Evolutionary conservation across 1,140 invertebrate genomes (phyloP).

Genomic region (Pachyrhynchus sulphureomaculatus): DNA sequence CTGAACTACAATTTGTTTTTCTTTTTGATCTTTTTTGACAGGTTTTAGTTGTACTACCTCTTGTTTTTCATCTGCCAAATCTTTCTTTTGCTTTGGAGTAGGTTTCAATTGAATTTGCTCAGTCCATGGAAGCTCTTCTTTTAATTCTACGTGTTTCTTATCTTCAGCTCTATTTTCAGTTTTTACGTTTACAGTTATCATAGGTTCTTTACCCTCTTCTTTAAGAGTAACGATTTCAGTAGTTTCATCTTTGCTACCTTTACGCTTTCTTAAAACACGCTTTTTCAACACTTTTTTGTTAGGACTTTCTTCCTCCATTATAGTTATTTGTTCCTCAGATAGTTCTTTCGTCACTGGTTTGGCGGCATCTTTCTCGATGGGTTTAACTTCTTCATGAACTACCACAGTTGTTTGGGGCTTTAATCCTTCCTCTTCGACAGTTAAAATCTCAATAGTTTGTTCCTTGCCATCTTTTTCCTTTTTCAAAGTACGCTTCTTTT

Average conservation of each 20-base stretch:
- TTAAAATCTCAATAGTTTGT: slow-evolving; percentile 44
- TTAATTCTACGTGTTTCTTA: slow-evolving; percentile 44
- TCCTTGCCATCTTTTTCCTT: slow-evolving; percentile 46
- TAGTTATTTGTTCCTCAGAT: slow-evolving; percentile 47
- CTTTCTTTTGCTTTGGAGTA: neutral
- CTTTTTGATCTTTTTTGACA: slow-evolving; percentile 15
- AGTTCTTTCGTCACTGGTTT: slow-evolving; percentile 22
- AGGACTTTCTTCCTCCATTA: slow-evolving; percentile 18
- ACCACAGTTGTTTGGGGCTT: slow-evolving; percentile 27
- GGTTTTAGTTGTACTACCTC: slow-evolving; percentile 38
- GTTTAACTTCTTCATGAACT: slow-evolving; percentile 31
- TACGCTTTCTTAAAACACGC: slow-evolving; percentile 40
- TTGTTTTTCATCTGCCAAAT: slow-evolving; percentile 33
- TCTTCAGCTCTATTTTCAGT: slow-evolving; percentile 16
- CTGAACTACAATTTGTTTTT: slow-evolving; percentile 39
- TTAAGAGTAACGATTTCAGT: slow-evolving; percentile 45
- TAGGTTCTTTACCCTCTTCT: slow-evolving; percentile 45
- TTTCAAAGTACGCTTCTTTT: slow-evolving; percentile 29
- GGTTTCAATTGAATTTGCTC: slow-evolving; percentile 15
- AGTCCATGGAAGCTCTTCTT: slow-evolving; percentile 41
- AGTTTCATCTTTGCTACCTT: slow-evolving; percentile 38
- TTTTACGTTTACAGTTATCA: slow-evolving; percentile 40
- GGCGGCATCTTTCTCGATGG: slow-evolving; percentile 34
- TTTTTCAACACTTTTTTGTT: slow-evolving; percentile 46
- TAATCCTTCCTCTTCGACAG: slow-evolving; percentile 10